phyloP scores from a whole-genome alignment of 2,888 invertebrate species.

The Antheraea yamamai region DNA sequence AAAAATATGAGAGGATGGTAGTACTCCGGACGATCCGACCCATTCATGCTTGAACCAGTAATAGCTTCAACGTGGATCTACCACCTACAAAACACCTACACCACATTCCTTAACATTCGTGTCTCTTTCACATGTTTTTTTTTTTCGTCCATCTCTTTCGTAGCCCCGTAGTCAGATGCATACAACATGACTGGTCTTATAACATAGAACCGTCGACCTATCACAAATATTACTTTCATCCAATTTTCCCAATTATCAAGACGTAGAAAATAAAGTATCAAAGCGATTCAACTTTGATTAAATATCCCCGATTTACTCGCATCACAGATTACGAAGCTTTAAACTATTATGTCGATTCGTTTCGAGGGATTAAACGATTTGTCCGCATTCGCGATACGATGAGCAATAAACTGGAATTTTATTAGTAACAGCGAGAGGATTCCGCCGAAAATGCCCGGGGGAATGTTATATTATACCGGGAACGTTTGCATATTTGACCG shows the following conservation, averaged over 20 bases:
- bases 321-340: conserved; percentile 21
- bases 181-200: too few species aligned
- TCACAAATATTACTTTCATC: too few species aligned
- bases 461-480: conserved; percentile 13
- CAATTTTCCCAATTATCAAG: not conserved
- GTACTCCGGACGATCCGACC: too few species aligned
- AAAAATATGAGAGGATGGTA: too few species aligned
- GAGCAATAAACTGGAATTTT: conserved; percentile 22
- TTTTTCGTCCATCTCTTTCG: too few species aligned
- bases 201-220: too few species aligned
- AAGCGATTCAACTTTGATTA: conserved; percentile 16
- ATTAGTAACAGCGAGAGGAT: conserved; percentile 22
- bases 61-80: too few species aligned
- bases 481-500: conserved; percentile 11
- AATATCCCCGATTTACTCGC: conserved; percentile 20
- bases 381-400: conserved; percentile 20
- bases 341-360: conserved; percentile 22
- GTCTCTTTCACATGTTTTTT: too few species aligned
- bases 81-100: too few species aligned
- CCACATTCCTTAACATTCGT: too few species aligned
- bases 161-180: too few species aligned
- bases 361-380: conserved; percentile 20
- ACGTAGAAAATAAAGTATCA: not conserved
- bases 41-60: too few species aligned
- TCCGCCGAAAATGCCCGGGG: conserved; percentile 17